Percentiles rank a stretch among this genome's conserved stretches.
Conservation (phyloP, 2,888 invertebrate species). For the Halictus ligatus region DNA sequence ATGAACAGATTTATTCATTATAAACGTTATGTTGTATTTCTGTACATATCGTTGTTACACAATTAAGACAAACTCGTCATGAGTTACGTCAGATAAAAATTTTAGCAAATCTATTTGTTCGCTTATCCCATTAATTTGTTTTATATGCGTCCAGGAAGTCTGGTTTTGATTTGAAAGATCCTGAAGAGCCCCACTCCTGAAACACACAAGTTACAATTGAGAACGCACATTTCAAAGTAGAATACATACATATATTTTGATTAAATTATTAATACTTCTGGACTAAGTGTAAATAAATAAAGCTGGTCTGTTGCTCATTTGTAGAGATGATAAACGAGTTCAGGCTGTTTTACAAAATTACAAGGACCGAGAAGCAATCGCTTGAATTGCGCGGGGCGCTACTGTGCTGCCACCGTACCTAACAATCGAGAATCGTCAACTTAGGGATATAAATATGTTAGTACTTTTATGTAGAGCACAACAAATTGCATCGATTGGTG, state of each 20-base stretch:
- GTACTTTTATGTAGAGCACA: no score
- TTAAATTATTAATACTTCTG: no score
- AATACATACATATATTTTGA: no score
- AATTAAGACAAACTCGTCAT: background rate
- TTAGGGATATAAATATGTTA: no score
- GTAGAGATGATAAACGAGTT: background rate
- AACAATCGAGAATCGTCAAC: no score
- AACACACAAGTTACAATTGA: background rate
- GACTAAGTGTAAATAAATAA: background rate
- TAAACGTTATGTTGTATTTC: slow-evolving; percentile 5
- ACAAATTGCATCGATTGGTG: no score
- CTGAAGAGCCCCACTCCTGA: background rate
- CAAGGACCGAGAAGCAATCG: background rate
- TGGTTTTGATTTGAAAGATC: background rate
- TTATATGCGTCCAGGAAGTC: background rate
- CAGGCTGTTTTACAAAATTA: background rate
- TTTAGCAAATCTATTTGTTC: no score
- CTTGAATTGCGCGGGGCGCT: no score
- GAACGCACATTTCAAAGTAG: background rate
- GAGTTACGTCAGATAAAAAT: background rate
- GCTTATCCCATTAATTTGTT: no score
- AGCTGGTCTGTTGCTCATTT: background rate
- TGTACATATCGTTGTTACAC: background rate
- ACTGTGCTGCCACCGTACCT: no score
- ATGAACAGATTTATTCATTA: slow-evolving; percentile 32